Evolutionary conservation across 2,113 vertebrate species (phyloP).

Genomic region (Cebus imitator): DNA sequence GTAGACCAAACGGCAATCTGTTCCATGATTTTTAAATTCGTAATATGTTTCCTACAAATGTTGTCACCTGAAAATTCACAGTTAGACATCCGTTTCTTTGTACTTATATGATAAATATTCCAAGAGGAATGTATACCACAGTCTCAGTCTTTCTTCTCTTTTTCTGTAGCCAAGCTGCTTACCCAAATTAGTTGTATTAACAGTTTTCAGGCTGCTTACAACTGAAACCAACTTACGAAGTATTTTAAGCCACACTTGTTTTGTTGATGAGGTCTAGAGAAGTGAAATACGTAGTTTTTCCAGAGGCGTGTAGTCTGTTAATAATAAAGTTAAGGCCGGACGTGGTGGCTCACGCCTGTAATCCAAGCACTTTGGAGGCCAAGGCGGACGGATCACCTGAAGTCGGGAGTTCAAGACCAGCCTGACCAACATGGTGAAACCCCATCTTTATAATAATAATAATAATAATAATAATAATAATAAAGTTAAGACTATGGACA

Average conservation of each 20-base stretch:
- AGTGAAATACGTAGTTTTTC: background rate
- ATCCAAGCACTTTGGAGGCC: no score
- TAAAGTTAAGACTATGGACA: background rate
- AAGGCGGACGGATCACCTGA: no score
- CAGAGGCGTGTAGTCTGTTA: background rate
- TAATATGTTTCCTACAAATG: background rate
- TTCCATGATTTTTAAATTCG: background rate
- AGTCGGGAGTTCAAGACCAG: no score
- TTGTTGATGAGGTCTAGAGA: background rate
- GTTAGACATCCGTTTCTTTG: background rate
- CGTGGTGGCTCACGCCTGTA: no score
- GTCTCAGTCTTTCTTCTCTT: background rate
- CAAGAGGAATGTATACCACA: background rate
- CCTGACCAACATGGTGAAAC: no score
- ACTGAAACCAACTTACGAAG: background rate
- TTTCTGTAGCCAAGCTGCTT: background rate
- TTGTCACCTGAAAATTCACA: slow-evolving; percentile 4
- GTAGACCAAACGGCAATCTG: background rate
- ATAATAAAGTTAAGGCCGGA: background rate
- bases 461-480: background rate
- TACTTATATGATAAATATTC: background rate
- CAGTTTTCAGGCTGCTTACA: slow-evolving; percentile 11
- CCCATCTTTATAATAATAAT: no score
- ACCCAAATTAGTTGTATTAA: background rate
- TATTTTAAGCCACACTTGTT: background rate